These are phyloP conservation scores for Dufourea novaeangliae DNA, from an alignment of 1,140 invertebrate genomes.

Conservation along the genomic window DNA sequence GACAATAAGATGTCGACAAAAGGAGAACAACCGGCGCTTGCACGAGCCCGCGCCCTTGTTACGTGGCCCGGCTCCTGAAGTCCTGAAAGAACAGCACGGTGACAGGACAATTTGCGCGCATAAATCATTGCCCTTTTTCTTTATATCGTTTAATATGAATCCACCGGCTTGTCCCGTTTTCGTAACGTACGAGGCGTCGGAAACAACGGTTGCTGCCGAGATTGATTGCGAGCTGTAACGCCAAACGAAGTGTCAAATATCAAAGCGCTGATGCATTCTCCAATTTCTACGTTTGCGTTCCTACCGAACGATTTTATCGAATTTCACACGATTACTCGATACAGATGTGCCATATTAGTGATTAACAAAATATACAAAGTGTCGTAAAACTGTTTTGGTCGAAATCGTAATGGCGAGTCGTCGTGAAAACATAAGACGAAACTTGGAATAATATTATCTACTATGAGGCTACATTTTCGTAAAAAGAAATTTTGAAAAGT, in stretches of 20 bases:
- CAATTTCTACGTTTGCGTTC: not conserved
- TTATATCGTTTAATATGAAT: conserved; percentile 80
- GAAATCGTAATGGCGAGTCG: too few species aligned
- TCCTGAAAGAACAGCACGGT: conserved; percentile 68
- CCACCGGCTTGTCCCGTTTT: conserved; percentile 64
- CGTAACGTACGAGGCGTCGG: conserved; percentile 69
- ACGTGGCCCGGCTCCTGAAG: conserved; percentile 36
- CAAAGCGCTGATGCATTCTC: not conserved
- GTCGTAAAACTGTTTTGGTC: too few species aligned
- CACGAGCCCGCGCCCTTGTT: conserved; percentile 15
- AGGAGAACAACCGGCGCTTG: conserved; percentile 51
- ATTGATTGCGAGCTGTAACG: conserved; percentile 68
- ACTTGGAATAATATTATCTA: too few species aligned
- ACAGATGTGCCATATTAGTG: not conserved
- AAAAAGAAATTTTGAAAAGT: too few species aligned
- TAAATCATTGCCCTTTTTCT: conserved; percentile 80
- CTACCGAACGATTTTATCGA: not conserved
- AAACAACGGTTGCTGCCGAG: conserved; percentile 73
- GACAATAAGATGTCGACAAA: conserved; percentile 67
- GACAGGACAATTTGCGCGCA: conserved; percentile 81
- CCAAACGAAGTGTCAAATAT: conserved; percentile 4
- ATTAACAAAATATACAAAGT: too few species aligned
- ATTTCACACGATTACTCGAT: not conserved
- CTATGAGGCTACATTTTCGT: too few species aligned
- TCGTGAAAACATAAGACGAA: too few species aligned